Percentiles rank a stretch among this genome's conserved stretches.
Evolutionary conservation across 2,113 vertebrate genomes (phyloP).

Genomic region (Saguinus midas): DNA sequence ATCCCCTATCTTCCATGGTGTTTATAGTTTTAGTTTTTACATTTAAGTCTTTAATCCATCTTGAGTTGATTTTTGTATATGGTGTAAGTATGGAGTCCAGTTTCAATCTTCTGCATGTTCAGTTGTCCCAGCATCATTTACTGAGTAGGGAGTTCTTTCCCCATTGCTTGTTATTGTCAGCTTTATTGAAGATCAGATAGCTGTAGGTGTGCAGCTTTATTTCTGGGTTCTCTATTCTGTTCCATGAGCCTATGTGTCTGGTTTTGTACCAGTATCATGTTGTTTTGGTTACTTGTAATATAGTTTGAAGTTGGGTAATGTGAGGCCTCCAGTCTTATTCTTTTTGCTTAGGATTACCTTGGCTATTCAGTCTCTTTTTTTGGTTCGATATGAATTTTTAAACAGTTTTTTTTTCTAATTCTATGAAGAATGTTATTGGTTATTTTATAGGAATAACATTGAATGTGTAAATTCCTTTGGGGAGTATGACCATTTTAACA

Average conservation of each 20-base stretch:
- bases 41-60: not conserved
- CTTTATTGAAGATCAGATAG: not conserved
- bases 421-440: not conserved
- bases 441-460: not conserved
- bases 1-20: too few species aligned
- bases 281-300: too few species aligned
- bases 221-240: not conserved
- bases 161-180: not conserved
- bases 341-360: too few species aligned
- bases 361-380: too few species aligned
- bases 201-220: not conserved
- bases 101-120: not conserved
- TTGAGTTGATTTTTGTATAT: not conserved
- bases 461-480: not conserved
- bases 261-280: too few species aligned
- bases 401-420: not conserved
- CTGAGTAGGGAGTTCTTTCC: not conserved
- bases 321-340: too few species aligned
- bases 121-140: too few species aligned
- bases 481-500: not conserved
- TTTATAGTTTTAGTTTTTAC: not conserved
- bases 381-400: too few species aligned
- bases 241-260: not conserved
- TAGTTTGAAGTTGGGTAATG: too few species aligned
- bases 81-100: not conserved